Evolutionary conservation across 2,888 invertebrate species (phyloP).

Genomic region (Chaetoderma sp.): DNA sequence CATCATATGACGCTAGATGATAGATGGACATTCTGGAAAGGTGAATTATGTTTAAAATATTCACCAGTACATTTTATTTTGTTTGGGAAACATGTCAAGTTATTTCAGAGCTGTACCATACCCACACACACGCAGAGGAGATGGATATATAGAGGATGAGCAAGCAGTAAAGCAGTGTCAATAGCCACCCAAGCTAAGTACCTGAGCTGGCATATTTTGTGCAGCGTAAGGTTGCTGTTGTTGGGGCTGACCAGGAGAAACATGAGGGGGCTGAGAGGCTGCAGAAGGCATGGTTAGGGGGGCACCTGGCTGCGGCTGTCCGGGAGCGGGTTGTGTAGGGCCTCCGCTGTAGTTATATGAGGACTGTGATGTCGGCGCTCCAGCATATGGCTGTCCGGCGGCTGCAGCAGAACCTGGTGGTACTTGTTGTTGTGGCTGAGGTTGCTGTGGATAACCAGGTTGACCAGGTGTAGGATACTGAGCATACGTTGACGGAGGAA

Average conservation of each 20-base stretch:
- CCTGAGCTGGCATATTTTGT: not conserved
- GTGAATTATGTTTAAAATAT: too few relatives aligned
- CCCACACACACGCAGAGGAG: too few relatives aligned
- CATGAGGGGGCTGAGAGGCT: conserved; percentile 10
- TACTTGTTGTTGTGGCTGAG: conserved; percentile 25
- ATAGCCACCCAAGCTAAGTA: not conserved
- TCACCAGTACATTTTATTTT: too few relatives aligned
- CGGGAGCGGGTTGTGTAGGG: conserved; percentile 21
- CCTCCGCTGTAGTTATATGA: conserved; percentile 15
- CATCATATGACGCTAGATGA: too few relatives aligned
- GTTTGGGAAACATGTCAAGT: too few relatives aligned
- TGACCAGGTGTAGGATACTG: conserved; percentile 10
- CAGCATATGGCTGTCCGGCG: conserved; percentile 23
- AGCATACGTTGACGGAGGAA: not conserved
- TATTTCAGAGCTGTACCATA: too few relatives aligned
- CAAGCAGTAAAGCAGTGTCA: too few relatives aligned
- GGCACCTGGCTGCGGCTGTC: conserved; percentile 24
- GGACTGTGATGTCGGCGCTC: conserved; percentile 6
- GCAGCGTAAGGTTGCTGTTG: conserved; percentile 22
- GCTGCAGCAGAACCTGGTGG: conserved; percentile 14
- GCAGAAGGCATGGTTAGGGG: conserved; percentile 2
- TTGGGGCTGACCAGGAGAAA: conserved; percentile 24
- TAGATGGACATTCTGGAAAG: too few relatives aligned
- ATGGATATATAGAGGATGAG: too few relatives aligned
- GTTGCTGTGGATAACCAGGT: not conserved